These are phyloP conservation scores for Sciurus niger DNA, from an alignment of 2,113 vertebrate species.

Conservation along the genomic window DNA sequence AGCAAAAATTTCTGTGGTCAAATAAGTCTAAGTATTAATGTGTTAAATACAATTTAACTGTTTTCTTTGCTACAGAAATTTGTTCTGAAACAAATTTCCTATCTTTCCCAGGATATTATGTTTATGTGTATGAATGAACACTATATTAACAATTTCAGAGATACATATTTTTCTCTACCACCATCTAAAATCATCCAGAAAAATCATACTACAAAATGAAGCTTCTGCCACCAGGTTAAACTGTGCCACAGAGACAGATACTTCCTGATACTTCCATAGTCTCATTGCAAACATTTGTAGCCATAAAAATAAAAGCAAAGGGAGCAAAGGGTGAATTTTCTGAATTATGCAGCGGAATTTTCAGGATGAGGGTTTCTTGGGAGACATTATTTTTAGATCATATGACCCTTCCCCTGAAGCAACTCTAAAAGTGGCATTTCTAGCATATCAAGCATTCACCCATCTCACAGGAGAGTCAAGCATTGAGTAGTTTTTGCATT, in stretches of 20 bases:
- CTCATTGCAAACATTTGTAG: background rate
- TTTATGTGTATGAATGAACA: background rate
- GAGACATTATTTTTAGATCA: slow-evolving; percentile 29
- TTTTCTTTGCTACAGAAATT: background rate
- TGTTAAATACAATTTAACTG: slow-evolving; percentile 1
- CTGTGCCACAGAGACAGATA: background rate
- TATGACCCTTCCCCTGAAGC: background rate
- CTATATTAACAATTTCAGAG: background rate
- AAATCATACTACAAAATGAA: slow-evolving; percentile 40
- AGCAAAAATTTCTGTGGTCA: background rate
- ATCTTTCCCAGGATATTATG: background rate
- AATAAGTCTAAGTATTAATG: background rate
- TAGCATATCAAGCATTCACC: background rate
- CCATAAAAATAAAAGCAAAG: background rate
- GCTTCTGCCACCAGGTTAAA: background rate
- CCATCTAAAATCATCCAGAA: slow-evolving; percentile 36
- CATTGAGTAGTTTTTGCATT: background rate
- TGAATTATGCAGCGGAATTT: slow-evolving; percentile 55
- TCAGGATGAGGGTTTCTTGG: slow-evolving; percentile 17
- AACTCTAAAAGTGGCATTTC: slow-evolving; percentile 20
- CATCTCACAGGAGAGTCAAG: background rate
- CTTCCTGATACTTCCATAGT: background rate
- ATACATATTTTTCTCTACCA: background rate
- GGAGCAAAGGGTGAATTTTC: background rate
- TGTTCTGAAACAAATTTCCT: slow-evolving; percentile 1